phyloP scores from a whole-genome alignment of 1,140 invertebrate species.

The Drosophila pseudoananassae region DNA sequence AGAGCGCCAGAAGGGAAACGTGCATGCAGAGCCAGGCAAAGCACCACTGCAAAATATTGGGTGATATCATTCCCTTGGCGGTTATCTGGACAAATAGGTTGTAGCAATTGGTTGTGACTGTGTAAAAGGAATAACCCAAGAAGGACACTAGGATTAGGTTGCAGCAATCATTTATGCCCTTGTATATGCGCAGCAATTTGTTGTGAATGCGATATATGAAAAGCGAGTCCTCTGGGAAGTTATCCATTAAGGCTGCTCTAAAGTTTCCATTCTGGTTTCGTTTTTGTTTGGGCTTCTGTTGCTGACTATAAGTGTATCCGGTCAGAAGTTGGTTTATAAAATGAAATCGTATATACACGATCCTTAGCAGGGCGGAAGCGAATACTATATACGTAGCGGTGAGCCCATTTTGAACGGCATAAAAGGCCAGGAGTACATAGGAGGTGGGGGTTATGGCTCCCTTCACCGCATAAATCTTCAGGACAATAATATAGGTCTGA shows the following conservation, averaged over 20 bases:
- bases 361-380: slow-evolving; percentile 63
- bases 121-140: slow-evolving; percentile 81
- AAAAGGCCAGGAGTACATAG: slow-evolving; percentile 70
- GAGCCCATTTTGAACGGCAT: slow-evolving; percentile 71
- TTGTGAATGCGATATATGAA: slow-evolving; percentile 81
- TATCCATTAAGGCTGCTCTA: slow-evolving; percentile 48
- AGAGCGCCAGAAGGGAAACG: slow-evolving; percentile 58
- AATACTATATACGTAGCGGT: slow-evolving; percentile 75
- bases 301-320: slow-evolving; percentile 65
- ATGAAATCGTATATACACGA: slow-evolving; percentile 67
- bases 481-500: slow-evolving; percentile 69
- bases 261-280: not conserved
- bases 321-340: slow-evolving; percentile 69
- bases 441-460: slow-evolving; percentile 58
- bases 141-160: slow-evolving; percentile 77
- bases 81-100: slow-evolving; percentile 81
- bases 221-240: slow-evolving; percentile 72
- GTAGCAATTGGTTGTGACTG: slow-evolving; percentile 81
- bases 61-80: slow-evolving; percentile 59
- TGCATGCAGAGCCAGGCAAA: slow-evolving; percentile 70
- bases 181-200: slow-evolving; percentile 73
- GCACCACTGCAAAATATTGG: slow-evolving; percentile 71
- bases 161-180: slow-evolving; percentile 75
- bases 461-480: slow-evolving; percentile 49
- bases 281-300: slow-evolving; percentile 24